Base-by-base conservation (phyloP, 2,797 vertebrate genomes). In the Chromis chromis region DNA sequence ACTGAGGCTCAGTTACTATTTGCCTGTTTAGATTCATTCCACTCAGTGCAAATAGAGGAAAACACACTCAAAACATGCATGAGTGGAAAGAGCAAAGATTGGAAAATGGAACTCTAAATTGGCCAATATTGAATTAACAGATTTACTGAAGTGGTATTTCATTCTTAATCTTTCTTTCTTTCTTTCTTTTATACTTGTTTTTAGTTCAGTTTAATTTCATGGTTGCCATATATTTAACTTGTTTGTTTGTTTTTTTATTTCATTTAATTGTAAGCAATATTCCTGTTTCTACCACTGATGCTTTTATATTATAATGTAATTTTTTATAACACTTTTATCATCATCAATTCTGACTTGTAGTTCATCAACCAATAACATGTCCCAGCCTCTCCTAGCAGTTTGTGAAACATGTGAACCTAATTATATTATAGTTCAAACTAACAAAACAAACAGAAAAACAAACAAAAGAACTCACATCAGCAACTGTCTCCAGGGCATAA, bases 1-100 rank as follows among this genome's bases (percentile, higher is more conserved):
- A 44, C 10, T 55, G n/a, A 54, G 42, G 13, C 27, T 44, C 0
- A 69, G 27, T 77, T 42, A 64, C 76, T 69, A 75, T 63, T 69
- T 71, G 25, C 21, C 52, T 65, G 61, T 70, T 82, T 78, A 54
- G 56, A 69, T 36, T 82, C 6, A 69, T 36, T 82, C 6, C 56
- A 50, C 62, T 72, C 40, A 49, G 48, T 50, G 69, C 25, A 67
- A 76, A 74, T 60, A 28, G 69, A 57, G 56, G 49, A 69, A 55
- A 54, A 33, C 13, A 21, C 27, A 59, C 39, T 59, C 44, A 28
- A 46, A 65, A 10, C 31, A 62, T 40, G 27, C 36, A 52, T 46
- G 60, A 62, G 46, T 59, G 53, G 50, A 68, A 66, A 27, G 19
- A 49, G 22, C 3, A 59, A 46, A 61, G 36, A 53, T 17, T 21